Evolutionary conservation across 2,888 invertebrate genomes (phyloP).

Genomic region (Drosophila anomalata): DNA sequence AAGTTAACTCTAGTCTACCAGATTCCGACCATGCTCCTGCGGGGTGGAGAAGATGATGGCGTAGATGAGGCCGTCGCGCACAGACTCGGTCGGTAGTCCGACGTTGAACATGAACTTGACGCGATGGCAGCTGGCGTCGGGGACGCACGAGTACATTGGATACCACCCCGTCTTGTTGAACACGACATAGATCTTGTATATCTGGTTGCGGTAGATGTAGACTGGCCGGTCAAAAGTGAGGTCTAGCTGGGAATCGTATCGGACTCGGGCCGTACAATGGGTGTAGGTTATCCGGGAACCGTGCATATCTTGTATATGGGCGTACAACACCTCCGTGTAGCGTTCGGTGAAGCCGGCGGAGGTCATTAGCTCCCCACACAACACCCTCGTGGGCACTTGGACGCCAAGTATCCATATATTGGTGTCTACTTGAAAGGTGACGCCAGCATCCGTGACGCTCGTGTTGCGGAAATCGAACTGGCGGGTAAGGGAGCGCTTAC

Average conservation of each 20-base stretch:
- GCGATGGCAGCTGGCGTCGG: conserved; percentile 88
- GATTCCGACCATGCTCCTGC: conserved; percentile 75
- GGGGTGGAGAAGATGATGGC: conserved; percentile 88
- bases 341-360: conserved; percentile 82
- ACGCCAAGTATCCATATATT: conserved; percentile 88
- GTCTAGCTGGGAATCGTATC: conserved; percentile 90
- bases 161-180: conserved; percentile 93
- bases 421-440: conserved; percentile 92
- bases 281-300: conserved; percentile 92
- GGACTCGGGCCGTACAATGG: conserved; percentile 91
- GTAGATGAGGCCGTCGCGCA: conserved; percentile 90
- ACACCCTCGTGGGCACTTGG: conserved; percentile 90
- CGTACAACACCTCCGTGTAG: conserved; percentile 92
- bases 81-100: conserved; percentile 88
- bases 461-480: conserved; percentile 90
- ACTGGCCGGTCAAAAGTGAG: conserved; percentile 92
- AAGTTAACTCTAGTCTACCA: conserved; percentile 61
- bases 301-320: conserved; percentile 91
- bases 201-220: conserved; percentile 88
- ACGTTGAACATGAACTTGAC: conserved; percentile 91
- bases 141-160: conserved; percentile 90
- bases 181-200: conserved; percentile 92
- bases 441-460: conserved; percentile 90
- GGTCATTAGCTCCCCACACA: conserved; percentile 83
- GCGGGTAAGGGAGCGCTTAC: conserved; percentile 87